These are phyloP conservation scores for Poeciliopsis presidionis DNA, from an alignment of 2,797 vertebrate genomes.

Conservation along the genomic window DNA sequence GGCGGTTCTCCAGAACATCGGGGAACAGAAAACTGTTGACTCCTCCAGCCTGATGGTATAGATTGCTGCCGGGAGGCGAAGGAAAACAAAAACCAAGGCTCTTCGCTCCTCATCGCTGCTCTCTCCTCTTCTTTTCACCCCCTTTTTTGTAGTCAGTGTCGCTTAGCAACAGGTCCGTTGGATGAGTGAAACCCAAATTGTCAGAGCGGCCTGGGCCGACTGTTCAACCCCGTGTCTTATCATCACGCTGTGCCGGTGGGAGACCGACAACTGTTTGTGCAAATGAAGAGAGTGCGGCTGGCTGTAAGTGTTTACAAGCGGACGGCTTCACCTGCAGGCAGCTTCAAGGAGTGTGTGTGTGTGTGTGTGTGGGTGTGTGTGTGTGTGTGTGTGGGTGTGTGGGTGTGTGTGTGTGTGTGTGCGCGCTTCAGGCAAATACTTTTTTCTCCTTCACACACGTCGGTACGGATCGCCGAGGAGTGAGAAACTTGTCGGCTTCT, in stretches of 20 bases:
- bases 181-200: slow-evolving; percentile 63
- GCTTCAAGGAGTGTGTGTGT: slow-evolving; percentile 1
- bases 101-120: slow-evolving; percentile 1
- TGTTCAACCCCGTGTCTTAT: slow-evolving; percentile 50
- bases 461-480: slow-evolving; percentile 39
- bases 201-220: slow-evolving; percentile 49
- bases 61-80: slow-evolving; percentile 38
- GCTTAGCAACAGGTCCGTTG: slow-evolving; percentile 78
- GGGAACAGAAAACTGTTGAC: slow-evolving; percentile 23
- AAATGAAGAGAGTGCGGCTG: slow-evolving; percentile 15
- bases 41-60: slow-evolving; percentile 27
- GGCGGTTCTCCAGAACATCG: slow-evolving; percentile 4
- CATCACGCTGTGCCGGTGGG: slow-evolving; percentile 42
- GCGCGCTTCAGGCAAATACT: slow-evolving; percentile 32
- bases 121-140: not conserved
- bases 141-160: slow-evolving; percentile 62
- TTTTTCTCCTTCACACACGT: slow-evolving; percentile 36
- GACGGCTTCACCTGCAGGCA: slow-evolving; percentile 42
- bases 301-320: slow-evolving; percentile 34
- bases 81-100: slow-evolving; percentile 35
- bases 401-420: not conserved
- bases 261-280: slow-evolving; percentile 33
- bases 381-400: not conserved
- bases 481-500: slow-evolving; percentile 45
- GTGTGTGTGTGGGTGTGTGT: not conserved